phyloP scores from a whole-genome alignment of 1,140 invertebrate genomes.

The Leguminivora glycinivorella region DNA sequence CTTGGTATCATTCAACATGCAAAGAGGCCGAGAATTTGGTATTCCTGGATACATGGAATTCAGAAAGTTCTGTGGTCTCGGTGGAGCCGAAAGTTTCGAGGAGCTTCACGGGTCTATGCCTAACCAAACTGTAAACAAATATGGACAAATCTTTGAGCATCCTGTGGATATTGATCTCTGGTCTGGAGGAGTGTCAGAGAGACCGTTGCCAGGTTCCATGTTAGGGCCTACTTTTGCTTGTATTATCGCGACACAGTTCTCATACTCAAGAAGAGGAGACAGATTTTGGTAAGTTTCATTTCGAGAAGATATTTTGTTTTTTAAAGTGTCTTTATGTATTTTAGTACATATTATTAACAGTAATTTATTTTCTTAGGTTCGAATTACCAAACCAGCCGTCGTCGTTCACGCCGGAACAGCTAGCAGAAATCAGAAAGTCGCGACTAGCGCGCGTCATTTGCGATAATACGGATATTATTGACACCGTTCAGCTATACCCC shows the following conservation, averaged over 20 bases:
- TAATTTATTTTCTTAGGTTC: conserved; percentile 80
- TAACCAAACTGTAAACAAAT: conserved; percentile 90
- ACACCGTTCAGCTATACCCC: conserved; percentile 95
- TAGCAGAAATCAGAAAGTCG: conserved; percentile 93
- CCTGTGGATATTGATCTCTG: conserved; percentile 94
- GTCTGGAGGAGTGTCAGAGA: conserved; percentile 95
- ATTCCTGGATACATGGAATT: conserved; percentile 96
- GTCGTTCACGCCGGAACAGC: conserved; percentile 93
- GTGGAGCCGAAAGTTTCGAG: conserved; percentile 89
- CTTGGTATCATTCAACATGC: conserved; percentile 96
- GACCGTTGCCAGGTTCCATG: conserved; percentile 91
- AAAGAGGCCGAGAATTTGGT: conserved; percentile 94
- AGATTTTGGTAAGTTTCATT: conserved; percentile 90
- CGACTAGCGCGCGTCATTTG: conserved; percentile 94
- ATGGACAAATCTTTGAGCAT: conserved; percentile 80
- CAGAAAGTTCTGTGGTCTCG: conserved; percentile 93
- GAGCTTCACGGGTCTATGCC: conserved; percentile 93
- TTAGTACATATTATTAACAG: conserved; percentile 17
- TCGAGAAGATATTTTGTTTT: neutral
- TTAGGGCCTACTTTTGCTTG: conserved; percentile 97
- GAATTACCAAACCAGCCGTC: conserved; percentile 95
- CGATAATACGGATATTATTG: conserved; percentile 96
- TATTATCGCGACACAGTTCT: conserved; percentile 97
- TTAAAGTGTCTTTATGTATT: conserved; percentile 11
- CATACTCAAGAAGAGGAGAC: conserved; percentile 93